phyloP scores from a whole-genome alignment of 1,140 invertebrate genomes.

The Gryon sp. region DNA sequence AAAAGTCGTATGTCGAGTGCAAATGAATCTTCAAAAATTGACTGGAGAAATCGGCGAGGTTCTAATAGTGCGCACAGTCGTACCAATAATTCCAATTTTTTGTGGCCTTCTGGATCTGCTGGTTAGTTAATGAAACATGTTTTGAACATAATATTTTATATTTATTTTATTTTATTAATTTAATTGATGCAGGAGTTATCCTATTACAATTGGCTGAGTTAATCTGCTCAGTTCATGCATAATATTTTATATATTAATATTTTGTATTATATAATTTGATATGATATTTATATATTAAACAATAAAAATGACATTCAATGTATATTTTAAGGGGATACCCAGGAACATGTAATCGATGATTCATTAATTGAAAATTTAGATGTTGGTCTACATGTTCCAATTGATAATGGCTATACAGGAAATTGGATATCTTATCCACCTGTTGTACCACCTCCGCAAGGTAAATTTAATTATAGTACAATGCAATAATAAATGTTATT shows the following conservation, averaged over 20 bases:
- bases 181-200: too few relatives aligned
- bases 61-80: conserved; percentile 71
- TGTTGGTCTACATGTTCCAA: conserved; percentile 28
- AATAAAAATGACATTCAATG: too few relatives aligned
- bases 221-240: too few relatives aligned
- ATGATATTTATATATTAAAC: too few relatives aligned
- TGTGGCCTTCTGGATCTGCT: conserved; percentile 65
- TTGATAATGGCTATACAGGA: conserved; percentile 13
- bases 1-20: conserved; percentile 66
- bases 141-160: not conserved
- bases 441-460: conserved; percentile 7
- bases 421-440: conserved; percentile 25
- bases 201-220: too few relatives aligned
- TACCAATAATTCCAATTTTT: conserved; percentile 68
- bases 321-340: not conserved
- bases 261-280: too few relatives aligned
- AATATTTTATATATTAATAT: too few relatives aligned
- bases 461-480: not conserved
- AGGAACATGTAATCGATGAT: conserved; percentile 10
- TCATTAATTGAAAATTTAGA: conserved; percentile 35
- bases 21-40: conserved; percentile 68
- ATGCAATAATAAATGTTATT: not conserved
- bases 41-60: conserved; percentile 68
- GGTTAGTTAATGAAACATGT: conserved; percentile 54
- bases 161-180: not conserved